Conservation (phyloP, 2,797 vertebrate species). For the Bradypodion ventrale region DNA sequence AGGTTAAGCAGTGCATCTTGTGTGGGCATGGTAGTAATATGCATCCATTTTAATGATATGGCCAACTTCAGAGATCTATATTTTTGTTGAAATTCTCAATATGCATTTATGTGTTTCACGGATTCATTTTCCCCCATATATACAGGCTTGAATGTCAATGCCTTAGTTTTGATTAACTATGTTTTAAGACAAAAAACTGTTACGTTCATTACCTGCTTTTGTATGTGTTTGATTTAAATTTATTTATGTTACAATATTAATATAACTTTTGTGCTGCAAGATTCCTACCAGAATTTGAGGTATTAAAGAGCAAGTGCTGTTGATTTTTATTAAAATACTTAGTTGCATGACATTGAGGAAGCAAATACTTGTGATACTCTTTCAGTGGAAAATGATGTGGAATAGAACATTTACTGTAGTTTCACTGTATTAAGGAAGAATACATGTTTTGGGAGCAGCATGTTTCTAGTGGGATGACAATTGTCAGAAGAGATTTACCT, state of each 20-base stretch:
- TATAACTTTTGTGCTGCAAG: too few species aligned
- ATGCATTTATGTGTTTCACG: not conserved
- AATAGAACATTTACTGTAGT: not conserved
- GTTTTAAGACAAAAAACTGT: not conserved
- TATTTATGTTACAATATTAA: too few species aligned
- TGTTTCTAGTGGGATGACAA: not conserved
- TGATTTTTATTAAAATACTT: not conserved
- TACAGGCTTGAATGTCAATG: not conserved
- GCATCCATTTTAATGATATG: not conserved
- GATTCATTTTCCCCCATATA: not conserved
- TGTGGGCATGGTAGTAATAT: not conserved
- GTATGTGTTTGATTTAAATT: not conserved
- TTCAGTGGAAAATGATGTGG: not conserved
- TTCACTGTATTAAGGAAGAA: conserved; percentile 8
- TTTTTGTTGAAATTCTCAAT: not conserved
- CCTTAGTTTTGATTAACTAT: not conserved
- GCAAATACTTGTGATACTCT: not conserved
- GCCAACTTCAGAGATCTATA: not conserved
- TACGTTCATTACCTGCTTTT: not conserved
- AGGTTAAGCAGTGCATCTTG: not conserved
- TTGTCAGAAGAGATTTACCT: not conserved
- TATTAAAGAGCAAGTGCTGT: not conserved
- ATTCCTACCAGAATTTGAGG: not conserved
- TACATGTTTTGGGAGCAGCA: not conserved
- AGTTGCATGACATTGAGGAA: not conserved